These are phyloP conservation scores for Tipula lateralis DNA, from an alignment of 2,888 invertebrate species.

Conservation along the genomic window DNA sequence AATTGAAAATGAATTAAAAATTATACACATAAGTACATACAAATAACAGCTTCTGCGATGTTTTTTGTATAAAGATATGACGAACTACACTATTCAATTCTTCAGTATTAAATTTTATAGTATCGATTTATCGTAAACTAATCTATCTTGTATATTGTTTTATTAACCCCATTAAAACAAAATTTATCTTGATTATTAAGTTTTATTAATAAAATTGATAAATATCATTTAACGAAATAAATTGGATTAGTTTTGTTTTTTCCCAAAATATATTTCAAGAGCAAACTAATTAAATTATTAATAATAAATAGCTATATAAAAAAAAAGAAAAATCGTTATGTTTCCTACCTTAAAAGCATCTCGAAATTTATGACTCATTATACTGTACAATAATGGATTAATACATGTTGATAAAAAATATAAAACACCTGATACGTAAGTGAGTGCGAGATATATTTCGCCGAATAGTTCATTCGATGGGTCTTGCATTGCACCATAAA, in stretches of 20 bases:
- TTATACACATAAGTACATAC: too few species aligned
- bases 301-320: too few species aligned
- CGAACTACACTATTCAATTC: too few species aligned
- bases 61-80: too few species aligned
- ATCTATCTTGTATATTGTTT: too few species aligned
- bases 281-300: neutral
- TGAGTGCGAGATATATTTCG: constrained; percentile 60
- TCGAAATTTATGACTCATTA: constrained; percentile 67
- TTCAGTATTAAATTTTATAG: too few species aligned
- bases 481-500: constrained; percentile 56
- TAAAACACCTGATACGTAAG: constrained; percentile 60
- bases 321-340: neutral
- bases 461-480: constrained; percentile 46
- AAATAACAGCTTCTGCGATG: too few species aligned
- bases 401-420: constrained; percentile 66
- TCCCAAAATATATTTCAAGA: neutral
- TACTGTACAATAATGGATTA: constrained; percentile 65
- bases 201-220: neutral
- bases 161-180: neutral
- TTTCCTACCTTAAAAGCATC: constrained; percentile 60
- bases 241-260: neutral
- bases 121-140: neutral
- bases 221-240: neutral
- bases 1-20: too few species aligned
- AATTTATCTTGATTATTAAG: neutral